These are phyloP conservation scores for Mus minutoides DNA, from an alignment of 2,797 vertebrate species.

Conservation along the genomic window DNA sequence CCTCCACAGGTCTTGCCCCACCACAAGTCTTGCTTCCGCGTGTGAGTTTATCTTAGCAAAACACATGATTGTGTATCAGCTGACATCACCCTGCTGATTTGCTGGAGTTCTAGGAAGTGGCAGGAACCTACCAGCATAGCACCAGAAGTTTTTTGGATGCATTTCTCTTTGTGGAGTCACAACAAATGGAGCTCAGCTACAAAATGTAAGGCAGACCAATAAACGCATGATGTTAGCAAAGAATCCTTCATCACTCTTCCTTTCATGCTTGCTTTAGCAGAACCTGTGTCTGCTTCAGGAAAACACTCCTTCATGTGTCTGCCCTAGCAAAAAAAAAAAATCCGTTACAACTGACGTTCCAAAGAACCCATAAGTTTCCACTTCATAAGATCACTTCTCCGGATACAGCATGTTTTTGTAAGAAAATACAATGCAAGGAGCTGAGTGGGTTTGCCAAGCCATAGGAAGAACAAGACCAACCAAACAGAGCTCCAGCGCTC, in stretches of 20 bases:
- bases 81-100: background rate
- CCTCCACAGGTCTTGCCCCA: background rate
- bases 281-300: background rate
- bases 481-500: no score
- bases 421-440: background rate
- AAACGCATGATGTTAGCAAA: no score
- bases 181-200: no score
- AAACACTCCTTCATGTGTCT: background rate
- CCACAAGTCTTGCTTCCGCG: no score
- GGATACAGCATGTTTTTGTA: background rate
- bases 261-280: background rate
- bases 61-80: no score
- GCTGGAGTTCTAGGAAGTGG: background rate
- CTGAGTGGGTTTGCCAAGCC: no score
- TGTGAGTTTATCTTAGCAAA: background rate
- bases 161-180: no score
- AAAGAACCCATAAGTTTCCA: background rate
- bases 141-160: no score
- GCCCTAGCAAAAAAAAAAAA: background rate
- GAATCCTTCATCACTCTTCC: background rate
- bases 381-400: background rate
- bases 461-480: no score
- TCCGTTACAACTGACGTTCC: background rate
- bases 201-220: no score
- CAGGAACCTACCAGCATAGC: no score